Evolutionary conservation across 2,888 invertebrate genomes (phyloP), one percentile per base, ranked within the genome.

Genomic region (Nomada ferruginata): DNA sequence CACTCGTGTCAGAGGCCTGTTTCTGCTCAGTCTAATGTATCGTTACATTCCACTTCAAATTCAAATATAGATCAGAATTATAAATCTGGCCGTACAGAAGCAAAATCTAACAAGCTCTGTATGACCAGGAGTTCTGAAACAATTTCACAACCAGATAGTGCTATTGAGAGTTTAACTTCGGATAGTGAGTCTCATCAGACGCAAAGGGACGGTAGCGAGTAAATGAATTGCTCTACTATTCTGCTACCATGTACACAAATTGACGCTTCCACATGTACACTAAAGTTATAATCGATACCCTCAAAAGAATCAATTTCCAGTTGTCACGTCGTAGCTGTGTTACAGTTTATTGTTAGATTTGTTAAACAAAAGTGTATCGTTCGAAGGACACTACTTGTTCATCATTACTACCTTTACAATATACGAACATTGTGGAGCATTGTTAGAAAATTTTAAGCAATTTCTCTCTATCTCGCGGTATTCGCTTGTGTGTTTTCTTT

Each of bases 21-120:
- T 52, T 79, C 85, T 29, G 72, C 89, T 23, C 93, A 93, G 81
- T 90, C 93, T 71, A 92, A 89, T 85, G 84, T 91, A 84, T 91
- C 93, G 76, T 84, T 91, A 91, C 94, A 94, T 93, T 94, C 93
- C 92, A 89, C 90, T 66, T 92, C 92, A 64, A 92, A 91, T 88
- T 89, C 93, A 68, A 93, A 90, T 83, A 75, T 92, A 70, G 93
- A 93, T 36, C 91, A 88, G 42, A 91, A 75, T 87, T 84, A 88
- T 71, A 93, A 93, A 79, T 79, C 83, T 55, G 91, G 81, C 86
- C 92, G 91, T 57, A 68, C 83, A 26, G 93, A 93, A 63, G 81
- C 82, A 71, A 92, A 92, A 76, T 79, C 84, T 26, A 92, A 88
- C 64, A 93, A 92, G 86, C 82, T 91, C 9, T 89, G 82, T 73